phyloP scores from a whole-genome alignment of 2,113 vertebrate species.

The Hippocampus mohnikei region DNA sequence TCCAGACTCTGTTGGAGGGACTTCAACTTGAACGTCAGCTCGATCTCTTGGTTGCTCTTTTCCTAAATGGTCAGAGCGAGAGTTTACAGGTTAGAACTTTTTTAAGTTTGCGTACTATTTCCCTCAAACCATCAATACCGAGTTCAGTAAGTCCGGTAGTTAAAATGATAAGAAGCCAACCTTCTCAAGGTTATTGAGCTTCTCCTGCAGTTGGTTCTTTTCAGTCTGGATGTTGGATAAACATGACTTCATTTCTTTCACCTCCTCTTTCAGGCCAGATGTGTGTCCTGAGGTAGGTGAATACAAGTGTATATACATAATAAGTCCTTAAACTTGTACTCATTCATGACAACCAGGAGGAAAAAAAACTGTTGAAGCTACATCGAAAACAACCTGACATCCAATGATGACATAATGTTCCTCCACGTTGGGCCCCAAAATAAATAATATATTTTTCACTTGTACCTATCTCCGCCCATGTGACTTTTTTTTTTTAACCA shows the following conservation, averaged over 20 bases:
- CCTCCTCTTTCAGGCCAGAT: constrained; percentile 81
- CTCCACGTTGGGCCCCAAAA: constrained; percentile 7
- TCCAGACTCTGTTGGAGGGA: constrained; percentile 89
- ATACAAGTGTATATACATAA: neutral
- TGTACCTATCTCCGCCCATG: constrained; percentile 29
- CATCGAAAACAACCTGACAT: constrained; percentile 5
- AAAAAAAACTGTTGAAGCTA: neutral
- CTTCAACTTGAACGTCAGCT: constrained; percentile 93
- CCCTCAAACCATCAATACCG: neutral
- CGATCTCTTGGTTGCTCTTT: constrained; percentile 93
- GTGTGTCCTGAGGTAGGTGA: constrained; percentile 67
- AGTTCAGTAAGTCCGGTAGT: neutral
- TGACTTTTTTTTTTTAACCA: constrained; percentile 13
- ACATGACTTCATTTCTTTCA: constrained; percentile 79
- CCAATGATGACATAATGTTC: constrained; percentile 15
- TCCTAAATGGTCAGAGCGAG: constrained; percentile 70
- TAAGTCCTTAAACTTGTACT: neutral
- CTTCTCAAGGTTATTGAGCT: constrained; percentile 85
- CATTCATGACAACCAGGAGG: too few relatives aligned
- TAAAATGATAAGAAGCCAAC: constrained; percentile 52
- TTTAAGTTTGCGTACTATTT: neutral
- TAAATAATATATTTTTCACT: constrained; percentile 25
- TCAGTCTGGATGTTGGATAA: constrained; percentile 78
- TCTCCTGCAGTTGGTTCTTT: constrained; percentile 87
- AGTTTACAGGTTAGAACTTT: neutral